phyloP scores from a whole-genome alignment of 2,888 invertebrate genomes.

The Hemicrepidius hirtus region DNA sequence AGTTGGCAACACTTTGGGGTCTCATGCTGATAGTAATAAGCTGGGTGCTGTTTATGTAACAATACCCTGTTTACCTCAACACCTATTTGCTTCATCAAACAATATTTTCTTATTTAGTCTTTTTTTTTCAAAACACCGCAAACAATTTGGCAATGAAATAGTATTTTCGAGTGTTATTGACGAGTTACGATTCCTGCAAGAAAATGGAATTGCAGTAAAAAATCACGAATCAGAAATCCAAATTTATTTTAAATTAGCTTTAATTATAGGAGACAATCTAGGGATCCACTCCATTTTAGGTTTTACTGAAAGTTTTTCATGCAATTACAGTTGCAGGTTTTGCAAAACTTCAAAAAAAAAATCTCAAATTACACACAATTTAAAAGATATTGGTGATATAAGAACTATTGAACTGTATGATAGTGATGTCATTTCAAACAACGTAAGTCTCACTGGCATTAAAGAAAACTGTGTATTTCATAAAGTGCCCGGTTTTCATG shows the following conservation, averaged over 20 bases:
- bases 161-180: constrained; percentile 57
- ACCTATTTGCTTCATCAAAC: not conserved
- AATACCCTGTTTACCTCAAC: not conserved
- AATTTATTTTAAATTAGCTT: constrained; percentile 51
- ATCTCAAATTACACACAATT: not conserved
- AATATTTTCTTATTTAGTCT: constrained; percentile 55
- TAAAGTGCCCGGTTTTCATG: constrained; percentile 56
- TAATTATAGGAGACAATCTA: constrained; percentile 61
- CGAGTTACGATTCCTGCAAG: constrained; percentile 57
- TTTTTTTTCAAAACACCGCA: constrained; percentile 58
- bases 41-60: not conserved
- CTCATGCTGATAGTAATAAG: not conserved
- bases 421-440: constrained; percentile 9
- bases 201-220: constrained; percentile 1
- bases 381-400: not conserved
- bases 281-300: constrained; percentile 59
- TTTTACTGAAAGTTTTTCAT: constrained; percentile 59
- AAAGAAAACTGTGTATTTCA: constrained; percentile 57
- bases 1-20: not conserved
- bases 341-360: constrained; percentile 55
- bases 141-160: constrained; percentile 58
- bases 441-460: not conserved
- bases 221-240: not conserved
- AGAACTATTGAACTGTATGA: constrained; percentile 31
- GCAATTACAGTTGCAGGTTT: constrained; percentile 60